Base-by-base conservation (phyloP, 2,888 invertebrate species). In the Ptilodon capucinus region DNA sequence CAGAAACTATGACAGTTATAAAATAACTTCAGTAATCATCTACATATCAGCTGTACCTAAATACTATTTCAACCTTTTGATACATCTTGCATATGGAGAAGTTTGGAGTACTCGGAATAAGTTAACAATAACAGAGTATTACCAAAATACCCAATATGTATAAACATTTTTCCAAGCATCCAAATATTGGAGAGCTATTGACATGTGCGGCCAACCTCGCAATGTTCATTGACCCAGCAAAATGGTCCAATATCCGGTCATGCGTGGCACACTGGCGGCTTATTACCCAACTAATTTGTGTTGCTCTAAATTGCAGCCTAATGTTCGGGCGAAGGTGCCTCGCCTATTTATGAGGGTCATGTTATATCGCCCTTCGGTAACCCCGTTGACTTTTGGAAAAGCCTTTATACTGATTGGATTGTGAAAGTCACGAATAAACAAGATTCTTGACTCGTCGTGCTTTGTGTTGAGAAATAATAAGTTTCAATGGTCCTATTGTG, bases 241-340 rank as follows among this genome's bases (percentile, higher is more conserved):
- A 38, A 38, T 36, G 19, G 38, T 38, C 19, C 38, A 38, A 38
- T 38, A 18, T 13, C 19, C 17, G 11, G 9, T 7, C 35, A 35
- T 17, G 35, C 35, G 17, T 19, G 38, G 19, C 13, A 19, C 16
- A 11, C 23, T 13, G 11, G 9, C 11, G 17, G 19, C 19, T 38
- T 38, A 38, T 19, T 38, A 18, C 38, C n/a, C 38, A 13, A n/a
- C 38, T 38, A 38, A 38, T 38, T 38, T 38, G 38, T 8, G 38
- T 38, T 38, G 38, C 38, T 19, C 19, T 19, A 4, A 19, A 11
- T 38, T n/a, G 7, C 13, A 11, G 19, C 3, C 38, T 9, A 19
- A 19, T 38, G 38, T 38, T 38, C 19, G 13, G 38, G 16, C 18
- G 19, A 19, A 38, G 19, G 38, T 38, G 13, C 11, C 38, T 19